phyloP scores from a whole-genome alignment of 2,888 invertebrate genomes.

The Leptopilina myrica region DNA sequence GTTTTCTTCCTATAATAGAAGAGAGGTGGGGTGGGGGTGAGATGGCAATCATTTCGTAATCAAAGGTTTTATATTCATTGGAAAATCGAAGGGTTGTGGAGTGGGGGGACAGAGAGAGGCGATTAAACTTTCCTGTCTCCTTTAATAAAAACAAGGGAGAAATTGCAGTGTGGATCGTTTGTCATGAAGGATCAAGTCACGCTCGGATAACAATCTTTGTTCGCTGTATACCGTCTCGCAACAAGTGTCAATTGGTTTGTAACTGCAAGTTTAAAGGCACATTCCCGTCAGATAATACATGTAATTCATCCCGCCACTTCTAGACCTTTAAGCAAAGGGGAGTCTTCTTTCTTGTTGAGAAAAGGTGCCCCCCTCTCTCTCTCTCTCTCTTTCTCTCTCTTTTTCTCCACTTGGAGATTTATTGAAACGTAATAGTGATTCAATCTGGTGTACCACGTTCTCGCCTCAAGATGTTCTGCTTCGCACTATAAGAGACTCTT shows the following conservation, averaged over 20 bases:
- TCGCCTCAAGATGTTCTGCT: constrained; percentile 15
- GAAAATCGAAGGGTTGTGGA: not conserved
- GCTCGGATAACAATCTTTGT: constrained; percentile 35
- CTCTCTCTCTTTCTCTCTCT: too few species aligned
- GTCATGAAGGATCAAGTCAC: constrained; percentile 27
- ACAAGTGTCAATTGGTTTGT: constrained; percentile 38
- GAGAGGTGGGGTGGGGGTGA: not conserved
- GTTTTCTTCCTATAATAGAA: not conserved
- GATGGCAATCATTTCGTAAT: constrained; percentile 30
- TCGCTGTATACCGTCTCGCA: not conserved
- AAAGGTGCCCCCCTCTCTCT: too few species aligned
- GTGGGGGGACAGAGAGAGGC: too few species aligned
- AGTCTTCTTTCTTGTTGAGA: too few species aligned
- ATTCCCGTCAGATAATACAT: constrained; percentile 26
- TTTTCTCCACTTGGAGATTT: constrained; percentile 7
- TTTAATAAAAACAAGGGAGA: constrained; percentile 17
- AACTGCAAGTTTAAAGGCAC: constrained; percentile 28
- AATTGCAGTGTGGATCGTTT: constrained; percentile 24
- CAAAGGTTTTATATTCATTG: constrained; percentile 33
- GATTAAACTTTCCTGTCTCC: not conserved
- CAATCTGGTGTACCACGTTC: constrained; percentile 19
- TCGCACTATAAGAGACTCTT: constrained; percentile 31
- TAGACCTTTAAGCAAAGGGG: too few species aligned
- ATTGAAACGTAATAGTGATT: constrained; percentile 32
- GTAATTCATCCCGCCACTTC: constrained; percentile 21